Percentiles rank a stretch among this genome's conserved stretches.
phyloP scores from a whole-genome alignment of 92 coral and sea anemone species.

The Actinernus sp. region DNA sequence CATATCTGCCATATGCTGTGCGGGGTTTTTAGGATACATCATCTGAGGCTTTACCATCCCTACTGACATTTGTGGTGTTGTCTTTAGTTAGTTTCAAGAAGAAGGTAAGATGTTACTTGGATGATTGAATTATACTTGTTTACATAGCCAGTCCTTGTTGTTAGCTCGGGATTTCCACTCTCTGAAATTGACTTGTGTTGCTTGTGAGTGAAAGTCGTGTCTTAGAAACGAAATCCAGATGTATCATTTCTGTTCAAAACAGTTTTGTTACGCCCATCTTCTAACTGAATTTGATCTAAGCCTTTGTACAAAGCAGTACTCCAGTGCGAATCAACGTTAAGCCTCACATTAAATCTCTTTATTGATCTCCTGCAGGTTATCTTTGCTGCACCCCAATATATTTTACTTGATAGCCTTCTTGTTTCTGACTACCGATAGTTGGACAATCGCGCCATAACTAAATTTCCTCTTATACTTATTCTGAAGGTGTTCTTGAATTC shows the following conservation, averaged over 20 bases:
- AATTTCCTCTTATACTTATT: slow-evolving; percentile 36
- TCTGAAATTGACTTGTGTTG: slow-evolving; percentile 29
- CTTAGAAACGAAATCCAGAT: slow-evolving; percentile 46
- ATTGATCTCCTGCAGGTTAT: slow-evolving; percentile 45
- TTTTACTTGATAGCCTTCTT: slow-evolving; percentile 23
- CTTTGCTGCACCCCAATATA: slow-evolving; percentile 46
- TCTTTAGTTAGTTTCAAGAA: no score
- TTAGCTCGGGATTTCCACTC: slow-evolving; percentile 19
- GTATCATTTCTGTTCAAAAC: slow-evolving; percentile 50
- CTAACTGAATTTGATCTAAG: slow-evolving; percentile 40
- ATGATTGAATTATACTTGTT: slow-evolving; percentile 47
- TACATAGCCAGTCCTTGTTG: slow-evolving; percentile 48
- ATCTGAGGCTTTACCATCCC: no score
- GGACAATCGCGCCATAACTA: no score
- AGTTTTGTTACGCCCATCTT: slow-evolving; percentile 22
- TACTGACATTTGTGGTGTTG: no score
- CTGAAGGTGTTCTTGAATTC: slow-evolving; percentile 26
- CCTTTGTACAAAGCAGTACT: slow-evolving; percentile 55
- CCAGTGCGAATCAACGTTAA: slow-evolving; percentile 63
- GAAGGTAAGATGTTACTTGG: slow-evolving; percentile 49
- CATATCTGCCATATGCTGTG: no score
- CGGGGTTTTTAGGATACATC: no score
- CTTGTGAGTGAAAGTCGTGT: slow-evolving; percentile 45
- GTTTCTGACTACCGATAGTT: slow-evolving; percentile 53
- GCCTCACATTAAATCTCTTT: slow-evolving; percentile 52